phyloP scores from a whole-genome alignment of 2,113 vertebrate species.

The Plecotus auritus region DNA sequence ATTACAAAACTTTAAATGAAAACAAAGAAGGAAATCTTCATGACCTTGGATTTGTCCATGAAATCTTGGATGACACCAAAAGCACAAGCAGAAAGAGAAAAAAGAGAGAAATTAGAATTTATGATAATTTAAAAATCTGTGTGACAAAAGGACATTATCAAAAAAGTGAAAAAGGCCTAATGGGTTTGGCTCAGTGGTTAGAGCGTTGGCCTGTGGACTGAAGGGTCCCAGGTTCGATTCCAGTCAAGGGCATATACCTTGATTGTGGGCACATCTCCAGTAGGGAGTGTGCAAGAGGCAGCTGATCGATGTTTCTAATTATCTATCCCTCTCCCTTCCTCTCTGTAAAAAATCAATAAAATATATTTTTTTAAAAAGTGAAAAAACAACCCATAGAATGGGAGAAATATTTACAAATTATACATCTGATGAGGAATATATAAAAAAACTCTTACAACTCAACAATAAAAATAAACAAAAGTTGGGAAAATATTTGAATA shows the following conservation, averaged over 20 bases:
- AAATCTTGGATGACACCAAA: background rate
- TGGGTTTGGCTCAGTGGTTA: too few species aligned
- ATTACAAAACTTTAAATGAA: background rate
- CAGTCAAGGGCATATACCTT: too few species aligned
- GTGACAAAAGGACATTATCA: background rate
- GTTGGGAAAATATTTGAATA: background rate
- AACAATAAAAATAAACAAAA: background rate
- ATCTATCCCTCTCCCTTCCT: too few species aligned
- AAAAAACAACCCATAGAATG: background rate
- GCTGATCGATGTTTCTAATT: too few species aligned
- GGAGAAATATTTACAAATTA: background rate
- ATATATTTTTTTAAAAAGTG: background rate
- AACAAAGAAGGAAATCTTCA: background rate
- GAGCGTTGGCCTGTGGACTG: too few species aligned
- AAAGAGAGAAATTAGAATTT: background rate
- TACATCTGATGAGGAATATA: background rate
- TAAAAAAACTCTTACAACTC: background rate
- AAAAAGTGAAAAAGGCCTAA: background rate
- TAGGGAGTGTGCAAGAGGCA: too few species aligned
- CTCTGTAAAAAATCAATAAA: too few species aligned
- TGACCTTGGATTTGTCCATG: background rate
- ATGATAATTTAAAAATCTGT: background rate
- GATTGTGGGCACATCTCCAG: too few species aligned
- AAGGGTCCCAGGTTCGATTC: too few species aligned
- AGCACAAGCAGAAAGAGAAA: constrained; percentile 7